phyloP scores from a whole-genome alignment of 2,888 invertebrate species.

The Busseola fusca region DNA sequence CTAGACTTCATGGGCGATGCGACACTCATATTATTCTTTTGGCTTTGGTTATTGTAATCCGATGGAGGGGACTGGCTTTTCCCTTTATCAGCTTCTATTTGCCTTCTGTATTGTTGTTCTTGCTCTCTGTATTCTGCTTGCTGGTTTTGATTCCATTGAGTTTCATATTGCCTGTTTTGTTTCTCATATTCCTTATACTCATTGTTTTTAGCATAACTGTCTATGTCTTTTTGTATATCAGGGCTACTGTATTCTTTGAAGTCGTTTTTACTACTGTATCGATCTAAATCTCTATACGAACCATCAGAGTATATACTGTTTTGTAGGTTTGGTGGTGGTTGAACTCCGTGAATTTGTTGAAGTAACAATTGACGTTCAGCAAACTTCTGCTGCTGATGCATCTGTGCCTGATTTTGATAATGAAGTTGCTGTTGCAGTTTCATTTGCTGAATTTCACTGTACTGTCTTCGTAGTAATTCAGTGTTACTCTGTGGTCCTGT shows the following conservation, averaged over 20 bases:
- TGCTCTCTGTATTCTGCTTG: conserved; percentile 77
- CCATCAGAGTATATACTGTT: conserved; percentile 86
- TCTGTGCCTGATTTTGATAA: conserved; percentile 90
- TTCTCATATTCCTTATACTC: conserved; percentile 82
- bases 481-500: conserved; percentile 89
- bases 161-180: conserved; percentile 80
- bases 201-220: conserved; percentile 80
- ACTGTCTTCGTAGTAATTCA: conserved; percentile 89
- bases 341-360: conserved; percentile 89
- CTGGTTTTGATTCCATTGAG: conserved; percentile 82
- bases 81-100: conserved; percentile 76
- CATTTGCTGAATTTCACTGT: conserved; percentile 91
- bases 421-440: conserved; percentile 90
- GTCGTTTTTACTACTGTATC: conserved; percentile 84
- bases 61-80: conserved; percentile 79
- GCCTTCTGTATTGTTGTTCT: conserved; percentile 77
- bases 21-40: conserved; percentile 74
- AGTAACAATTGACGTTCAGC: conserved; percentile 90
- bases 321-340: conserved; percentile 85
- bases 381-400: conserved; percentile 91
- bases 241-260: conserved; percentile 82
- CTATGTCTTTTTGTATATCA: conserved; percentile 82
- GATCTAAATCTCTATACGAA: conserved; percentile 84
- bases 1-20: conserved; percentile 86
- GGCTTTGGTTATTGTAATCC: conserved; percentile 76